Conservation (phyloP, 92 coral and sea anemone genomes). For the Porites rus region DNA sequence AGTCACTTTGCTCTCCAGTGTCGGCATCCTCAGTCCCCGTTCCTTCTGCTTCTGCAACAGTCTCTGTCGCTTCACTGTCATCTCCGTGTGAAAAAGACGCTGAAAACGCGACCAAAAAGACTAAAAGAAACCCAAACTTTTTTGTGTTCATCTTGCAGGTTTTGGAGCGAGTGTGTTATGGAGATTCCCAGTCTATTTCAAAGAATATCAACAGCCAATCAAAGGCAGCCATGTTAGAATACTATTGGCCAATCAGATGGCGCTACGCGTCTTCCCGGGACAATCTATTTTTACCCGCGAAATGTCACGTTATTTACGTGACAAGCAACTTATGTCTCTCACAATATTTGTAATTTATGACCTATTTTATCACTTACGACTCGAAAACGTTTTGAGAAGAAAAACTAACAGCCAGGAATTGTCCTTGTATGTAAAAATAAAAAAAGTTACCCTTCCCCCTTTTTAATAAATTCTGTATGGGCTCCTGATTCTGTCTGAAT, state of each 20-base stretch:
- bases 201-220: slow-evolving; percentile 80
- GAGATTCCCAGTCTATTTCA: slow-evolving; percentile 87
- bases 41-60: slow-evolving; percentile 22
- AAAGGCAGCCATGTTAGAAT: slow-evolving; percentile 86
- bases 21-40: slow-evolving; percentile 2
- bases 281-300: slow-evolving; percentile 34
- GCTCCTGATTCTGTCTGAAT: no score
- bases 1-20: slow-evolving; percentile 33
- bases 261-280: slow-evolving; percentile 77
- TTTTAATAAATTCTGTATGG: no score
- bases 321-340: not conserved
- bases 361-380: no score
- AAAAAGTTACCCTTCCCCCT: no score
- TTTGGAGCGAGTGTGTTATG: slow-evolving; percentile 37
- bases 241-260: slow-evolving; percentile 76
- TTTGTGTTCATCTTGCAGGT: slow-evolving; percentile 27
- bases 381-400: no score
- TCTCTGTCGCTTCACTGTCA: slow-evolving; percentile 48
- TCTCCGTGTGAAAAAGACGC: slow-evolving; percentile 65
- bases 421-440: no score
- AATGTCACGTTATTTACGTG: slow-evolving; percentile 8
- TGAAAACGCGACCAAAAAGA: slow-evolving; percentile 65
- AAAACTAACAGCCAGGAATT: no score
- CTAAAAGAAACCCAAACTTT: slow-evolving; percentile 37
- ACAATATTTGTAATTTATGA: not conserved